Evolutionary conservation across 2,797 vertebrate genomes (phyloP).

Genomic region (Sylvia borin): DNA sequence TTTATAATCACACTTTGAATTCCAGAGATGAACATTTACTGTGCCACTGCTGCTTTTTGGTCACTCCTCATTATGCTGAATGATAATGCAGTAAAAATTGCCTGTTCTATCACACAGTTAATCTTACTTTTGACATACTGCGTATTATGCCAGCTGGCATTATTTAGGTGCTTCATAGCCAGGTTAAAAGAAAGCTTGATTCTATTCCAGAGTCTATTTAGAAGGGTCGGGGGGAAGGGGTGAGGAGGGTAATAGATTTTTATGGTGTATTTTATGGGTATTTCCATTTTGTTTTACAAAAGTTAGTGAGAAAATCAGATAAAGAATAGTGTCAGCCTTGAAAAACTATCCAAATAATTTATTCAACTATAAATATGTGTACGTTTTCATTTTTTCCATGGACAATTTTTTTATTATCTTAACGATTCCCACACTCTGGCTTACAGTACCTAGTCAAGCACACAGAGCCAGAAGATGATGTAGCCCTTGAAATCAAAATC

Average conservation of each 20-base stretch:
- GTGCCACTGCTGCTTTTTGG: not conserved
- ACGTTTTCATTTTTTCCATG: not conserved
- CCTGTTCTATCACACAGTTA: not conserved
- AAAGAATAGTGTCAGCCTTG: not conserved
- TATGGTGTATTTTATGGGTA: not conserved
- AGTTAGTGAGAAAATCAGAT: not conserved
- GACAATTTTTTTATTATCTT: not conserved
- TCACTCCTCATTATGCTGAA: not conserved
- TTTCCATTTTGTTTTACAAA: not conserved
- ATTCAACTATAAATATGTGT: not conserved
- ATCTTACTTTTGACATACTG: not conserved
- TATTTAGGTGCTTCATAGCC: not conserved
- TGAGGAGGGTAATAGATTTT: not conserved
- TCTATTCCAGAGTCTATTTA: not conserved
- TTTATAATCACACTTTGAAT: not conserved
- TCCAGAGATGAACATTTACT: not conserved
- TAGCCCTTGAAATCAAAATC: not conserved
- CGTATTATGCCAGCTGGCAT: not conserved
- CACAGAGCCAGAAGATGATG: not conserved
- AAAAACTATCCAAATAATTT: not conserved
- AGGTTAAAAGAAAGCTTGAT: not conserved
- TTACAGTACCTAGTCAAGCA: not conserved
- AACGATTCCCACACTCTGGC: not conserved
- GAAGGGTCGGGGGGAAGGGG: not conserved
- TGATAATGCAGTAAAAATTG: not conserved